Base-by-base conservation (phyloP, 2,797 vertebrate species). In the Pangasius macronema region DNA sequence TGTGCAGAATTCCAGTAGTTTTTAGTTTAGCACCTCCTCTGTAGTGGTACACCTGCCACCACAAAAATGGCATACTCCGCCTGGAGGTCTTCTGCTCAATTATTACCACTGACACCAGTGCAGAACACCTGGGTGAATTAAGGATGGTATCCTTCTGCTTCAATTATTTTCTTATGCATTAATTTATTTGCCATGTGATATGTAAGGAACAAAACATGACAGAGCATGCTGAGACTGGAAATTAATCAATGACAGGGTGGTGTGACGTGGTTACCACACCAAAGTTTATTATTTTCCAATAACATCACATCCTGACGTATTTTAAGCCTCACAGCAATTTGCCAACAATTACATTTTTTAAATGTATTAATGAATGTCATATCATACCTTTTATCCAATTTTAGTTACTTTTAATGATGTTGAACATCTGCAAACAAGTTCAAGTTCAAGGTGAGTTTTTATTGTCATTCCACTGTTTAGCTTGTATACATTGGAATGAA, bases 21-120 rank as follows among this genome's bases (percentile, higher is more conserved):
- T 83, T 7, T 81, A 76, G 82, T 76, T 85, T 76, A 68, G 86
- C 68, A 75, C 65, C 39, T 81, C 82, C 68, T 86, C 83, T 81
- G 85, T 70, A 57, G 83, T 84, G 87, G 53, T 77, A 87, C 89
- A 87, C 83, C 86, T 89, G 85, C 75, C 82, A 82, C 72, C 84
- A 83, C 82, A 86, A 75, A 89, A 91, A 84, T 83, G 53, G 82
- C 70, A 39, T 10, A 53, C 68, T 39, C 59, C 83, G 53, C 65
- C 68, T 63, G 83, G 46, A 57, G 36, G 77, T 67, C 65, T 51
- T 33, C 55, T 39, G 68, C 18, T 79, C 59, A 53, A 53, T 89
- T 82, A 88, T 91, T 80, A 89, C 87, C 83, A 55, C 67, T 39
- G 20, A 6, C 59, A 72, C 83, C 30, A 39, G 53, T 57, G 83